A percentile compares a stretch with the other conserved stretches of the same genome.
phyloP scores from a whole-genome alignment of 2,113 vertebrate species.

The Rattus rattus region DNA sequence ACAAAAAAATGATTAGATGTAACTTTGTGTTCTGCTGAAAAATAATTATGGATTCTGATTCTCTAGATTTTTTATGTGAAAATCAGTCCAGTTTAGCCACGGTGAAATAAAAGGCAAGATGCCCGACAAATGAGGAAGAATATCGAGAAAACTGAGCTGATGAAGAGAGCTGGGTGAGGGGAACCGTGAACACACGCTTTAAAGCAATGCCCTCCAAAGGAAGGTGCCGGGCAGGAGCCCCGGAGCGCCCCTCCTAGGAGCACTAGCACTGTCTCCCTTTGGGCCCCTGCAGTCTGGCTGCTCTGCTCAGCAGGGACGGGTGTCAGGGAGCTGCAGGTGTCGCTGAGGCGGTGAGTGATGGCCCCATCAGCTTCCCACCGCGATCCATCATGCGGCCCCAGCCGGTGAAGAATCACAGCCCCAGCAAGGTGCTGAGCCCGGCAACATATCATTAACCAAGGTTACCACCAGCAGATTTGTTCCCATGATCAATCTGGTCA shows the following conservation, averaged over 20 bases:
- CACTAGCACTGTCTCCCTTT: conserved; percentile 86
- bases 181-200: background rate
- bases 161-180: background rate
- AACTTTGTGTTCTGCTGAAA: background rate
- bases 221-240: conserved; percentile 41
- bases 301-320: conserved; percentile 90
- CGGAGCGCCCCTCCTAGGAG: conserved; percentile 84
- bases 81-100: background rate
- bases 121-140: background rate
- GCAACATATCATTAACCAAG: conserved; percentile 96
- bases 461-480: conserved; percentile 92
- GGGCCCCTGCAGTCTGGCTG: conserved; percentile 88
- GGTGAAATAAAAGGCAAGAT: background rate
- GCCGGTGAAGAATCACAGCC: conserved; percentile 91
- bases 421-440: conserved; percentile 91
- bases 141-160: background rate
- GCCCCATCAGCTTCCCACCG: conserved; percentile 95
- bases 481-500: conserved; percentile 92
- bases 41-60: background rate
- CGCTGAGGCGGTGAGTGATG: conserved; percentile 95
- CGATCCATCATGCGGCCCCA: conserved; percentile 96
- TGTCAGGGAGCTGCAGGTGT: conserved; percentile 93
- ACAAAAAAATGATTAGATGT: background rate
- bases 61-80: background rate
- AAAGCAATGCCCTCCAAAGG: conserved; percentile 85